Conservation (phyloP, 2,888 invertebrate genomes). For the Drosophila mimetica region DNA sequence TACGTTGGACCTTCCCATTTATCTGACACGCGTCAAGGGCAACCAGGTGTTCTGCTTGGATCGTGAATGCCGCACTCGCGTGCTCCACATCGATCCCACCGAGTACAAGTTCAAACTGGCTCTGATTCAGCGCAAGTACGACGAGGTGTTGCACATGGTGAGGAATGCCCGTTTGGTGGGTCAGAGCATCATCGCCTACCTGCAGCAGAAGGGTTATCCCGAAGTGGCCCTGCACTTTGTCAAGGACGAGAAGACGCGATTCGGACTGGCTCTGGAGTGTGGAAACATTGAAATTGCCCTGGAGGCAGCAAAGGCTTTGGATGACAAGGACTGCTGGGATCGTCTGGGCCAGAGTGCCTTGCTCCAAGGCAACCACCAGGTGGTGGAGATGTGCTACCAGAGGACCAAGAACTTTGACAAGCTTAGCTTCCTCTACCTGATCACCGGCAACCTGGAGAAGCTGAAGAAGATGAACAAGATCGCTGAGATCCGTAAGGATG, state of each 20-base stretch:
- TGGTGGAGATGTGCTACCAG: conserved; percentile 99
- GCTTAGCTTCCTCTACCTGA: conserved; percentile 97
- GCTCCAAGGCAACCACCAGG: conserved; percentile 96
- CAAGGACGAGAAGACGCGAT: conserved; percentile 98
- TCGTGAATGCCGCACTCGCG: conserved; percentile 94
- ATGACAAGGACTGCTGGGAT: conserved; percentile 98
- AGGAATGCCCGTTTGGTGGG: conserved; percentile 98
- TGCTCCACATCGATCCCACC: conserved; percentile 97
- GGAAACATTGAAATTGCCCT: conserved; percentile 99
- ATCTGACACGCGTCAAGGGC: conserved; percentile 96
- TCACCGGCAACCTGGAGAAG: conserved; percentile 99
- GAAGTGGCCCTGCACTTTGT: conserved; percentile 99
- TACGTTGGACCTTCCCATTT: conserved; percentile 98
- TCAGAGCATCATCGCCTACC: conserved; percentile 98
- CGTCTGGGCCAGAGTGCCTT: conserved; percentile 96
- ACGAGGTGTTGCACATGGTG: conserved; percentile 97
- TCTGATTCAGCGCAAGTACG: conserved; percentile 97
- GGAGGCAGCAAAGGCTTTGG: conserved; percentile 97
- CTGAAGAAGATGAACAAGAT: conserved; percentile 99
- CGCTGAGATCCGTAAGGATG: conserved; percentile 98
- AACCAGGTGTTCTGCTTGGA: conserved; percentile 97
- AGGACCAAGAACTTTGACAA: conserved; percentile 99
- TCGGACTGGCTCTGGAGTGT: conserved; percentile 97
- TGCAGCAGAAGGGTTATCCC: conserved; percentile 99
- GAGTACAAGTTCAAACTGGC: conserved; percentile 99